Conservation (phyloP, 1,140 invertebrate genomes). For the Diabrotica virgifera region DNA sequence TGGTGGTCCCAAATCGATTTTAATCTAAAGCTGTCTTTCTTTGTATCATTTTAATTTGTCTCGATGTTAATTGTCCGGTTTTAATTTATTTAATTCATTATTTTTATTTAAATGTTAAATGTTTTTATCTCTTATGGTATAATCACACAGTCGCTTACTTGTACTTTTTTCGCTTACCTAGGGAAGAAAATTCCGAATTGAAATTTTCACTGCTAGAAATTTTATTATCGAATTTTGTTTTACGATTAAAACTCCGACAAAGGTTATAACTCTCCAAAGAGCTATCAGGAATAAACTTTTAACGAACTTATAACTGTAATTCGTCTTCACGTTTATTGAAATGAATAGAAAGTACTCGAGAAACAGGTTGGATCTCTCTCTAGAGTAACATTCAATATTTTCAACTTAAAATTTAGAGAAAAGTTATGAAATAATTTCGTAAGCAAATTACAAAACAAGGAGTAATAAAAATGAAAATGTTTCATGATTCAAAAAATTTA, state of each 20-base stretch:
- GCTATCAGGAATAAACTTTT: not conserved
- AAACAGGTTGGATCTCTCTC: not conserved
- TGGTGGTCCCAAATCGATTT: too few species aligned
- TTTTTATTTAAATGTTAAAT: too few species aligned
- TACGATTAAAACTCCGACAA: not conserved
- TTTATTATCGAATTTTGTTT: not conserved
- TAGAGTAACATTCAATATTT: not conserved
- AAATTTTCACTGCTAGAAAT: not conserved
- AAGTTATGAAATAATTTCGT: not conserved
- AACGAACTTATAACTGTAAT: slow-evolving; percentile 1
- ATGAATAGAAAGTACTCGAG: not conserved
- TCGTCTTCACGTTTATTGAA: not conserved
- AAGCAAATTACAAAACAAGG: too few species aligned
- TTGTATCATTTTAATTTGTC: too few species aligned
- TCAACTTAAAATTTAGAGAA: not conserved
- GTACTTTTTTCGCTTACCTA: too few species aligned
- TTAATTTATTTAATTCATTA: too few species aligned
- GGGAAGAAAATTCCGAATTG: not conserved
- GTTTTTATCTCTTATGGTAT: too few species aligned
- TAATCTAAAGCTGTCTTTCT: too few species aligned
- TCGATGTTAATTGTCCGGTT: too few species aligned
- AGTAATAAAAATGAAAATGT: too few species aligned
- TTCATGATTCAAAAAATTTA: too few species aligned
- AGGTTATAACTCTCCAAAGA: slow-evolving; percentile 2
- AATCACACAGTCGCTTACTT: too few species aligned